Evolutionary conservation across 2,113 vertebrate species (phyloP), one percentile per base, ranked within the genome.

Genomic region (Callipepla californica): DNA sequence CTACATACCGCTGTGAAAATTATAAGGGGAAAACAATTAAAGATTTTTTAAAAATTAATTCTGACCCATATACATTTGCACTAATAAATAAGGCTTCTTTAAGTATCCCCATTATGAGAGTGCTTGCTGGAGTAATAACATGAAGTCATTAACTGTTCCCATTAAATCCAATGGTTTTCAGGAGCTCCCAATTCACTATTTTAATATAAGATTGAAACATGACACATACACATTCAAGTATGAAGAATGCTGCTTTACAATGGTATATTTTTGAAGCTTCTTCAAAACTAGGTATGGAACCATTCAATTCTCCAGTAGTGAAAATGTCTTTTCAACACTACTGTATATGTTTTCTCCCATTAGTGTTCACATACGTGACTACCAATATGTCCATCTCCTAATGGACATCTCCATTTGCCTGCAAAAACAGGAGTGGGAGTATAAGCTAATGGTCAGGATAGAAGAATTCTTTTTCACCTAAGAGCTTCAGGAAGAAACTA

Each of bases 1-100:
- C 95, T 95, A 97, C 44, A 38, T 70, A 97, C 97, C 69, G 96
- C 98, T 97, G 98, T 97, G 97, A 97, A 97, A 97, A 98, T 97
- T 97, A 96, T 97, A 97, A 97, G 94, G 93, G 93, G 94, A 96
- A 97, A 97, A 98, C 98, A 98, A 98, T 98, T 98, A 98, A 96
- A 97, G 97, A 97, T 93, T 97, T 97, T 97, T 96, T 23, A 82
- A 97, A 97, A 97, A 97, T 97, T 98, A 98, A 98, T 97, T 98
- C 96, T 97, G 97, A 98, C 97, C 97, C 97, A 98, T 97, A 97
- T 97, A 97, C 96, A 97, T 98, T 97, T 97, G 94, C 97, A 96
- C 96, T 97, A 98, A 98, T 98, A 98, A 98, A 98, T 98, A 98
- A 97, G 95, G 93, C 95, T 97, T 97, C 97, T 95, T 94, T 92